phyloP scores from a whole-genome alignment of 2,797 vertebrate species.

The Poecilia velifera region DNA sequence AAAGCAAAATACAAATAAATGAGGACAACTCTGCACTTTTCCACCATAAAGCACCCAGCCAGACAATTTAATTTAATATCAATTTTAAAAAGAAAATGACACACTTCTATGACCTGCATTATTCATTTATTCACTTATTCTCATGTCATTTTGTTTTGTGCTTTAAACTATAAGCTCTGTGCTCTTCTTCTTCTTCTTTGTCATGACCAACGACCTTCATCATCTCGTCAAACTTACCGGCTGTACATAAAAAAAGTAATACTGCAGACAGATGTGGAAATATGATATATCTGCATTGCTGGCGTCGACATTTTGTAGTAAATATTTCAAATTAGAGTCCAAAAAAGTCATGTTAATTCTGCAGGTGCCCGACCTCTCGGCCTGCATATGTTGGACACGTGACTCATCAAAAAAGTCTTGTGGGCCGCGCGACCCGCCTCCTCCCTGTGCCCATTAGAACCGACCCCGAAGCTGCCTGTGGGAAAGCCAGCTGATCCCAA shows the following conservation, averaged over 20 bases:
- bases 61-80: background rate
- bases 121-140: background rate
- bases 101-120: background rate
- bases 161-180: background rate
- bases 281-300: background rate
- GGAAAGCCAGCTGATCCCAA: conserved; percentile 87
- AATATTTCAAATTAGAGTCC: background rate
- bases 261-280: background rate
- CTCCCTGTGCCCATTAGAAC: conserved; percentile 88
- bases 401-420: conserved; percentile 84
- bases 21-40: background rate
- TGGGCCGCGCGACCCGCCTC: conserved; percentile 88
- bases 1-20: background rate
- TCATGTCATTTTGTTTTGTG: background rate
- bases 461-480: conserved; percentile 89
- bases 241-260: background rate
- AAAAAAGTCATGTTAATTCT: conserved; percentile 26
- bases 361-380: conserved; percentile 69
- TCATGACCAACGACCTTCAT: background rate
- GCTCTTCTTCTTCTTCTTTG: background rate
- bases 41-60: background rate
- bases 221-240: background rate
- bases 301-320: background rate
- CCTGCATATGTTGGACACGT: conserved; percentile 76
- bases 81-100: background rate